Evolutionary conservation across 2,797 vertebrate species (phyloP), one percentile per base, ranked within the genome.

Genomic region (Catamblyrhynchus diadema): DNA sequence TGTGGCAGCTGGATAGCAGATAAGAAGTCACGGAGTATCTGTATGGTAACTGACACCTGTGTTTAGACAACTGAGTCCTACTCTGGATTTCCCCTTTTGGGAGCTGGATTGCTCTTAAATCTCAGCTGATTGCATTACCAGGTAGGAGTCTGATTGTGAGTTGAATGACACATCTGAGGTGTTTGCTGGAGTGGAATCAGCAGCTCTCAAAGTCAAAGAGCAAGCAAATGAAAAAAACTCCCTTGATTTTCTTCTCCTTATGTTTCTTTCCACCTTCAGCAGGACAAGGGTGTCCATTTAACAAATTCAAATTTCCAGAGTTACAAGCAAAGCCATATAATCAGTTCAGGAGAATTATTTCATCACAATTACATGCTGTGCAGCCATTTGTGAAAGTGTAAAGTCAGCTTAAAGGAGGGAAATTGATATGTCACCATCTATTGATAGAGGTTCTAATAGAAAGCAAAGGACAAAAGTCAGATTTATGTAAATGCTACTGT

Each of bases 311-410:
- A 94, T 78, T 83, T 56, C 17, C 42, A 14, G 19, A 35, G 50
- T 83, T 93, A 83, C 81, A 88, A 70, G 57, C 10, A 54, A 96
- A 94, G 70, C 39, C 79, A 62, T 22, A 57, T 77, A 81, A 88
- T 91, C 47, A 44, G 25, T 88, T 93, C 57, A 69, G 42, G 72
- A 83, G 69, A 95, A 94, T 93, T 91, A 89, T 94, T 89, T 95
- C 79, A 90, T 61, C 70, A 83, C 60, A 78, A 96, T 97, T 98
- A 96, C 95, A 94, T 94, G 91, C 94, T 97, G 96, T 95, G 88
- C 95, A 97, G 95, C 88, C 94, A 95, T 83, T 97, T 97, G 95
- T 95, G 94, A 96, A 98, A 97, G 94, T 96, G 97, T 94, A 85
- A 96, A 96, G 88, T 97, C 96, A 96, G 94, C 95, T 92, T 93